A percentile compares a stretch with the other conserved stretches of the same genome.
Conservation (phyloP, 2,113 vertebrate genomes). For the Erpornis zantholeuca region DNA sequence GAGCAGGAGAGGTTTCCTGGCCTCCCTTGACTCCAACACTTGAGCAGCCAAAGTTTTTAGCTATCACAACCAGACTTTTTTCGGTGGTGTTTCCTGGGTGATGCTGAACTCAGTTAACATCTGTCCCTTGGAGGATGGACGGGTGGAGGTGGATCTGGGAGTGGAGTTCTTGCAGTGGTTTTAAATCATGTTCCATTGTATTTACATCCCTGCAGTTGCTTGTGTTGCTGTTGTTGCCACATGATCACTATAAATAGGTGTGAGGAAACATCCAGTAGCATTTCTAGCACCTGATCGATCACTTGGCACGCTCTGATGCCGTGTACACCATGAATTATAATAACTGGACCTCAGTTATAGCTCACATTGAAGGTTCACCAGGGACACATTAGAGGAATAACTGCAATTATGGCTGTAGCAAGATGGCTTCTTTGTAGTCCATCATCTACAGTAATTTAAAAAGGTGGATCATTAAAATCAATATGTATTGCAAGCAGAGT, state of each 20-base stretch:
- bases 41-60: background rate
- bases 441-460: background rate
- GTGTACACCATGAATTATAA: background rate
- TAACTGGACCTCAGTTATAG: background rate
- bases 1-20: too few species aligned
- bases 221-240: background rate
- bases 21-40: too few species aligned
- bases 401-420: background rate
- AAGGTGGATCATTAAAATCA: background rate
- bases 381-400: background rate
- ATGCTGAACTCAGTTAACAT: background rate
- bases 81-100: background rate
- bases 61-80: background rate
- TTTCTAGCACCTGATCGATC: background rate
- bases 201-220: background rate
- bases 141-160: background rate
- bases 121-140: background rate
- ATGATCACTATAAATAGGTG: background rate
- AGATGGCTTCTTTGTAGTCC: background rate
- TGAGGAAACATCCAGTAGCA: background rate
- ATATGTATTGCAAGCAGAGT: background rate
- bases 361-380: background rate
- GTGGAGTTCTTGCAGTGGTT: background rate
- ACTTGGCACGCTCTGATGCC: background rate
- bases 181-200: background rate